Conservation (phyloP, 2,888 invertebrate genomes). For the Auanema freiburgensis region DNA sequence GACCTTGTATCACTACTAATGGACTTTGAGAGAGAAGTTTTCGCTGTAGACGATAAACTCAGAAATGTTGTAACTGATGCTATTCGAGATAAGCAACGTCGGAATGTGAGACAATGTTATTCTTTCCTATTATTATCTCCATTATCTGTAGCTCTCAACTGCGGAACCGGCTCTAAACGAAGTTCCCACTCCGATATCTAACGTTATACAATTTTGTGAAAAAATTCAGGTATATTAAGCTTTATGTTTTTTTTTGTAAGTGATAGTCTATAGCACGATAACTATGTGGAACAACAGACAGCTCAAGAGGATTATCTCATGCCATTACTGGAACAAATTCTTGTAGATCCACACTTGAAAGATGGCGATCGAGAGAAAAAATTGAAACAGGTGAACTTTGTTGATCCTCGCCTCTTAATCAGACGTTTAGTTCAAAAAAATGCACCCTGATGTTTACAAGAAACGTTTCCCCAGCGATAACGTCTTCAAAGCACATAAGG, state of each 20-base stretch:
- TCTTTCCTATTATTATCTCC: neutral
- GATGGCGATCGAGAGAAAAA: slow-evolving; percentile 14
- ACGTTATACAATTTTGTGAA: slow-evolving; percentile 19
- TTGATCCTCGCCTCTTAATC: neutral
- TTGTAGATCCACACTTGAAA: slow-evolving; percentile 18
- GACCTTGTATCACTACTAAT: slow-evolving; percentile 9
- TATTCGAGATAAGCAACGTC: neutral
- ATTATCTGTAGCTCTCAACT: slow-evolving; percentile 3
- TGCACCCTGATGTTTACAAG: slow-evolving; percentile 18
- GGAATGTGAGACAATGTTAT: neutral
- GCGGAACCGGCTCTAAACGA: slow-evolving; percentile 12
- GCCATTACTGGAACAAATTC: slow-evolving; percentile 12
- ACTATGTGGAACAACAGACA: slow-evolving; percentile 12
- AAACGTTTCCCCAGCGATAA: slow-evolving; percentile 9
- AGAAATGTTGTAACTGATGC: slow-evolving; percentile 2
- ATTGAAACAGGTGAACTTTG: slow-evolving; percentile 11
- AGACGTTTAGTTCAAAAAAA: slow-evolving; percentile 14
- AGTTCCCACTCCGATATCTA: slow-evolving; percentile 12
- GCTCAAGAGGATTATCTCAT: slow-evolving; percentile 7
- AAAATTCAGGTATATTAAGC: neutral
- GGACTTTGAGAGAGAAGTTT: slow-evolving; percentile 10
- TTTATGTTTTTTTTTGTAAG: neutral
- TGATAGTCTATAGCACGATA: slow-evolving; percentile 2
- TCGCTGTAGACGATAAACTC: slow-evolving; percentile 14
- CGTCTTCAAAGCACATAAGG: slow-evolving; percentile 1